Percentiles rank a stretch among this genome's conserved stretches.
Evolutionary conservation across 2,113 vertebrate genomes (phyloP).

Genomic region (Paralichthys olivaceus): DNA sequence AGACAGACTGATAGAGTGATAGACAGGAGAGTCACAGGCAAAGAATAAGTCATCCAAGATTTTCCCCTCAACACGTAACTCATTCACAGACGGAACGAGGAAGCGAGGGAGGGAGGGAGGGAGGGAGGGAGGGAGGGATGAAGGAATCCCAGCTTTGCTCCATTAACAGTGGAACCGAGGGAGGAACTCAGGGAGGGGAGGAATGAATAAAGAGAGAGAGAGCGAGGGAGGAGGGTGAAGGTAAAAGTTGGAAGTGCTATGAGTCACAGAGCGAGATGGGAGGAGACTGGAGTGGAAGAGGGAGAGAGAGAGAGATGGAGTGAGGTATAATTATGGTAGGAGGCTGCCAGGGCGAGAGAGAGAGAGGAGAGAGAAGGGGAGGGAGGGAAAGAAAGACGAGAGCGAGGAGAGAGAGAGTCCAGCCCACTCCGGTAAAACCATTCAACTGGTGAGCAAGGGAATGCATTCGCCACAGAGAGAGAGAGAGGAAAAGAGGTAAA

Average conservation of each 20-base stretch:
- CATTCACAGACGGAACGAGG: constrained; percentile 52
- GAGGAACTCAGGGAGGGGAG: constrained; percentile 9
- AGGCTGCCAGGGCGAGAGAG: constrained; percentile 60
- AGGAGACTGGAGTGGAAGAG: constrained; percentile 9
- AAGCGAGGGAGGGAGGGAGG: constrained; percentile 5
- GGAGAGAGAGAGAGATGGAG: constrained; percentile 41
- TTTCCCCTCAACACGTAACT: constrained; percentile 47
- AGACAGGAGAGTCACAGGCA: constrained; percentile 42
- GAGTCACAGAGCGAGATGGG: constrained; percentile 42
- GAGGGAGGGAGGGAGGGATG: constrained; percentile 1
- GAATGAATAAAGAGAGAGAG: not conserved
- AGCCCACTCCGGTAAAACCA: constrained; percentile 77
- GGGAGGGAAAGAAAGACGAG: constrained; percentile 49
- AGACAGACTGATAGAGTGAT: constrained; percentile 22
- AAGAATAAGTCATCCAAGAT: constrained; percentile 34
- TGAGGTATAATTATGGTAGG: constrained; percentile 70
- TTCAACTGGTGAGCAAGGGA: constrained; percentile 74
- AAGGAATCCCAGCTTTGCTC: constrained; percentile 53
- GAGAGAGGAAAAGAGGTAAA: constrained; percentile 33
- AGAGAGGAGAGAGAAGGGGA: constrained; percentile 51
- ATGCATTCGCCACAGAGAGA: constrained; percentile 58
- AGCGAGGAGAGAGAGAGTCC: constrained; percentile 65
- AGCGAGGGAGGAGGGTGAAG: constrained; percentile 36
- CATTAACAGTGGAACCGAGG: constrained; percentile 36
- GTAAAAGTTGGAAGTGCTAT: constrained; percentile 58